These are phyloP conservation scores for Mesaphorura yosii DNA, from an alignment of 1,140 invertebrate genomes.

Conservation along the genomic window DNA sequence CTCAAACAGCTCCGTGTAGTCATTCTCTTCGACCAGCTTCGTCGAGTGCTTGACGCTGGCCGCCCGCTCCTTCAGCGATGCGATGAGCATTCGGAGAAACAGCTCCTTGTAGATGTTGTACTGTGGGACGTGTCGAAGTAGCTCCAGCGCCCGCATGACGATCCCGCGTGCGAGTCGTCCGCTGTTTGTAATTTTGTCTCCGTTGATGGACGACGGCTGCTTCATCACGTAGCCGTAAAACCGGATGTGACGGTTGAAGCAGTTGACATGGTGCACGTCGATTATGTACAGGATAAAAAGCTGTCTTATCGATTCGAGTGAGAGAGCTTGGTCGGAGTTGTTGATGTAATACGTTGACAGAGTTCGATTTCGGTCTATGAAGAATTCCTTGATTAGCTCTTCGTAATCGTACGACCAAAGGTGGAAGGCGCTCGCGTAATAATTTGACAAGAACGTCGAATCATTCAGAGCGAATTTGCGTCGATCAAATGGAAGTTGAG, in stretches of 20 bases:
- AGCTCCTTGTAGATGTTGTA: neutral
- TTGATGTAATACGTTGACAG: neutral
- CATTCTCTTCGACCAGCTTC: neutral
- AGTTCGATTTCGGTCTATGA: neutral
- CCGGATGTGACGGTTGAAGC: slow-evolving; percentile 4
- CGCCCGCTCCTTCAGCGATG: neutral
- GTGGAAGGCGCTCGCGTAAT: neutral
- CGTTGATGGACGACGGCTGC: slow-evolving; percentile 1
- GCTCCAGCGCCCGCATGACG: slow-evolving; percentile 1
- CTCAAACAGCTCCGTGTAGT: slow-evolving; percentile 4
- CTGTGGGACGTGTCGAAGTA: slow-evolving; percentile 5
- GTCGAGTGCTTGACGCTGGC: neutral
- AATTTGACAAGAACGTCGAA: neutral
- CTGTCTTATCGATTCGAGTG: neutral
- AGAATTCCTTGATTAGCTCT: neutral
- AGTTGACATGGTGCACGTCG: slow-evolving; percentile 7
- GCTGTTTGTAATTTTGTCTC: slow-evolving; percentile 3
- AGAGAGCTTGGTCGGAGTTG: neutral
- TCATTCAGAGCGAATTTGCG: slow-evolving; percentile 5
- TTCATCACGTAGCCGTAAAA: slow-evolving; percentile 7
- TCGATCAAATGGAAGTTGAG: neutral
- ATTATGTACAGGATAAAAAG: neutral
- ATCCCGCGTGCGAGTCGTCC: neutral
- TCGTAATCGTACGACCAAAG: neutral
- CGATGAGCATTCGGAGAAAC: slow-evolving; percentile 2